Conservation (phyloP, 2,113 vertebrate genomes). For the Ictidomys tridecemlineatus region DNA sequence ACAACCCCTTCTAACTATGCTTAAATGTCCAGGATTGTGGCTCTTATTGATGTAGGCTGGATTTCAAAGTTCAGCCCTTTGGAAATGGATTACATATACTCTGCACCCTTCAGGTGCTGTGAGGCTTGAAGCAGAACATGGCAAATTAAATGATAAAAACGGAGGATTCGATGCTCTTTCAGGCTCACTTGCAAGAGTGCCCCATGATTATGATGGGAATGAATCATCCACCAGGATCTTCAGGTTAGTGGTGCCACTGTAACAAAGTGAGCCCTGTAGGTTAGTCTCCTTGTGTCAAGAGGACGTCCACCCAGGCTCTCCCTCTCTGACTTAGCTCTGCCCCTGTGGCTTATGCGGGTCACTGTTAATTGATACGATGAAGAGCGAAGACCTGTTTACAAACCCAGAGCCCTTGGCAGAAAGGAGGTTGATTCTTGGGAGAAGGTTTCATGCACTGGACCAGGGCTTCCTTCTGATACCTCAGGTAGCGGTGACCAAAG, state of each 20-base stretch:
- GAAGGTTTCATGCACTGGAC: not conserved
- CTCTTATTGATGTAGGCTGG: slow-evolving; percentile 2
- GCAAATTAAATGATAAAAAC: slow-evolving; percentile 33
- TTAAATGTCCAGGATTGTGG: slow-evolving; percentile 1
- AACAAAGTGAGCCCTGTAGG: slow-evolving; percentile 67
- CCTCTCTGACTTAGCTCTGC: slow-evolving; percentile 13
- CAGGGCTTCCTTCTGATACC: not conserved
- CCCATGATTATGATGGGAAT: slow-evolving; percentile 34
- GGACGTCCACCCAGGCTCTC: slow-evolving; percentile 17
- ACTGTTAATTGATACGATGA: slow-evolving; percentile 65
- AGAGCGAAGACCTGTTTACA: slow-evolving; percentile 53
- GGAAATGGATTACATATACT: slow-evolving; percentile 41
- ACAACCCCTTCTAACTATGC: not conserved
- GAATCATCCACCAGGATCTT: slow-evolving; percentile 39
- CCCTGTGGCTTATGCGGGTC: slow-evolving; percentile 43
- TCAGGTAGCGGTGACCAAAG: not conserved
- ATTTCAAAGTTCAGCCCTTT: slow-evolving; percentile 52
- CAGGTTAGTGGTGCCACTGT: slow-evolving; percentile 62
- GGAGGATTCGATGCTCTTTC: slow-evolving; percentile 15
- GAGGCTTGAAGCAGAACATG: slow-evolving; percentile 11
- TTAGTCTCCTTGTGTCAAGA: slow-evolving; percentile 52
- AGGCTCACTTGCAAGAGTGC: not conserved
- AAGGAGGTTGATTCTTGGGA: not conserved
- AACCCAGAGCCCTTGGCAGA: not conserved
- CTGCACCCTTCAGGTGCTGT: not conserved